These are phyloP conservation scores for Cantharis nigra DNA, from an alignment of 2,888 invertebrate species.

Conservation along the genomic window DNA sequence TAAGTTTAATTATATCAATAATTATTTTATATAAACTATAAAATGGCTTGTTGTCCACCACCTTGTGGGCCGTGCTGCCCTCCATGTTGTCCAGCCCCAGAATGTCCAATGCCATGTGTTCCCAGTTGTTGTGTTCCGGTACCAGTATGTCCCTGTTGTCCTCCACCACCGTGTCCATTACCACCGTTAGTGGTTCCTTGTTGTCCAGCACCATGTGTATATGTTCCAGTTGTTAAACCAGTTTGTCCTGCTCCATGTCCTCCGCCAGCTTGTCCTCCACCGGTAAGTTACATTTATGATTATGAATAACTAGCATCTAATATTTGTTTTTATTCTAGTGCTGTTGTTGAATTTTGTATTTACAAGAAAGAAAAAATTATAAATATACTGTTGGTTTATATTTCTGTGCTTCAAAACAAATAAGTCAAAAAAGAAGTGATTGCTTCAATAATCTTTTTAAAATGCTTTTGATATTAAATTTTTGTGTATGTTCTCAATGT, in stretches of 20 bases:
- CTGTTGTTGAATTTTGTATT: background rate
- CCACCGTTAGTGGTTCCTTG: slow-evolving; percentile 35
- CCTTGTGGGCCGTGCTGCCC: background rate
- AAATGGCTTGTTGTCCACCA: background rate
- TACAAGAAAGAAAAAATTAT: background rate
- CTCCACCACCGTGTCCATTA: slow-evolving; percentile 35
- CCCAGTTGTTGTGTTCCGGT: slow-evolving; percentile 31
- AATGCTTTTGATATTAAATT: background rate
- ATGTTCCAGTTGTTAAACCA: slow-evolving; percentile 30
- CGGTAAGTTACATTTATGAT: background rate
- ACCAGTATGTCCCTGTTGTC: slow-evolving; percentile 36
- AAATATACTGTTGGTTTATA: background rate
- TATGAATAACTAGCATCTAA: background rate
- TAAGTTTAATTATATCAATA: background rate
- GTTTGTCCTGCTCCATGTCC: slow-evolving; percentile 33
- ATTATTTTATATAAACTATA: background rate
- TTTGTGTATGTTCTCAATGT: background rate
- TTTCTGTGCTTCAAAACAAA: background rate
- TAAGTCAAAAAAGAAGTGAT: background rate
- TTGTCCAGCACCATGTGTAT: slow-evolving; percentile 35
- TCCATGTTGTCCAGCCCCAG: slow-evolving; percentile 2
- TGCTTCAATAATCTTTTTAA: background rate
- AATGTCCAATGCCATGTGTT: slow-evolving; percentile 14
- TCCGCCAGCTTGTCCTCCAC: background rate
- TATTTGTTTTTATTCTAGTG: background rate